Evolutionary conservation across 2,797 vertebrate species (phyloP).

Genomic region (Picus viridis): DNA sequence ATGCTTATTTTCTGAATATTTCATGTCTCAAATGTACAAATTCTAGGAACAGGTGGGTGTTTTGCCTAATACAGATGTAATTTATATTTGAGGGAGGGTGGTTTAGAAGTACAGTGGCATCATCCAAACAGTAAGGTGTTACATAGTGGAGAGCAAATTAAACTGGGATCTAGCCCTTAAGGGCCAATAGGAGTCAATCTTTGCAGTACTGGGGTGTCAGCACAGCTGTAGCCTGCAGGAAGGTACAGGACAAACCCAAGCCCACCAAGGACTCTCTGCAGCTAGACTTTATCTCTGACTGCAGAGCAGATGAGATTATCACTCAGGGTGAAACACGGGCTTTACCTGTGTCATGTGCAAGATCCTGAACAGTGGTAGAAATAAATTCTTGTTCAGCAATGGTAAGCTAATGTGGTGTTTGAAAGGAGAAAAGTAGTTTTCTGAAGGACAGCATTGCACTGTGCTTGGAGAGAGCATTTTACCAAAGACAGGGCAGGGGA

Average conservation of each 20-base stretch:
- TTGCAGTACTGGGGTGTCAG: neutral
- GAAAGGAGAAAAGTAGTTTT: neutral
- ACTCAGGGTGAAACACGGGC: neutral
- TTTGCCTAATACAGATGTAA: neutral
- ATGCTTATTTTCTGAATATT: neutral
- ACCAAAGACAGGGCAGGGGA: neutral
- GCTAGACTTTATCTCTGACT: neutral
- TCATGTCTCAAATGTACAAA: neutral
- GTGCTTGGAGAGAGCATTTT: neutral
- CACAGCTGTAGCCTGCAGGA: neutral
- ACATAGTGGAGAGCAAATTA: neutral
- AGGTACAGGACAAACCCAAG: fast-evolving
- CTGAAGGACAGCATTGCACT: fast-evolving
- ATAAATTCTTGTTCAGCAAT: neutral
- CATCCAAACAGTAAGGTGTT: neutral
- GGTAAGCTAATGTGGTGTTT: fast-evolving
- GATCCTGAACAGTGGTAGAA: neutral
- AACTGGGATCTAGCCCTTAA: neutral
- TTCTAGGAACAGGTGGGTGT: neutral
- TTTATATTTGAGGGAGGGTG: neutral
- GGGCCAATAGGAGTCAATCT: neutral
- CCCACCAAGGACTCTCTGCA: neutral
- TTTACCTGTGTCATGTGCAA: neutral
- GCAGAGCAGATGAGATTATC: fast-evolving
- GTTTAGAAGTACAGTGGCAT: neutral